Evolutionary conservation across 1,140 invertebrate genomes (phyloP), one percentile per base, ranked within the genome.

Genomic region (Brachionus calyciflorus): DNA sequence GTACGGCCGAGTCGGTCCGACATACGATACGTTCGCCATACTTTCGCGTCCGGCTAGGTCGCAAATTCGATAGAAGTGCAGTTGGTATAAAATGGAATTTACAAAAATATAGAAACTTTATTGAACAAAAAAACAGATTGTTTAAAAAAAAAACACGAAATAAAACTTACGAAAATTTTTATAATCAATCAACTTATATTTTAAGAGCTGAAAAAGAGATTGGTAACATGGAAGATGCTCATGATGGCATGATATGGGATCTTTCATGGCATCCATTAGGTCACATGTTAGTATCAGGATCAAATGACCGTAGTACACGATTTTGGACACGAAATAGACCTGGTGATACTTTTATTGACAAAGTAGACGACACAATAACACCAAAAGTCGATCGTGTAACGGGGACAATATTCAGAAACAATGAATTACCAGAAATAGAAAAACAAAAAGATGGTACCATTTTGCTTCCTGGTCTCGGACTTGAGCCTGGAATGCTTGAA

Each of bases 281-380:
- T 5, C 97, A 99, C 83, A 98, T 99, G 80, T 86, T 99, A 2
- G 96, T 94, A 81, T 96, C 95, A 3, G 95, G 96, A 4, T 97
- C 94, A 24, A 98, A 98, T 86, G 96, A 98, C 86, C 95, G 98
- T 81, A 94, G 94, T 3, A 95, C 87, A 85, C 99, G 99, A 87
- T 99, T 99, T 85, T 99, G 96, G 96, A 98, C 96, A 1, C 87
- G 97, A 78, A 99, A 99, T 87, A 88, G 96, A 49, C 96, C 97
- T 3, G 97, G 97, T 33, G 97, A 99, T 87, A 88, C 91, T 75
- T 98, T 99, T 92, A 89, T 93, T 82, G 97, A 99, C 82, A 96
- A 93, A 86, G 94, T 94, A 82, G 94, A 77, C 19, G 76, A 77
- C n/a, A 51, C 30, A n/a, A 14, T 46, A n/a, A 41, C 49, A 17